Evolutionary conservation across 2,888 invertebrate genomes (phyloP), one percentile per base, ranked within the genome.

Genomic region (Allolobophora icterica): DNA sequence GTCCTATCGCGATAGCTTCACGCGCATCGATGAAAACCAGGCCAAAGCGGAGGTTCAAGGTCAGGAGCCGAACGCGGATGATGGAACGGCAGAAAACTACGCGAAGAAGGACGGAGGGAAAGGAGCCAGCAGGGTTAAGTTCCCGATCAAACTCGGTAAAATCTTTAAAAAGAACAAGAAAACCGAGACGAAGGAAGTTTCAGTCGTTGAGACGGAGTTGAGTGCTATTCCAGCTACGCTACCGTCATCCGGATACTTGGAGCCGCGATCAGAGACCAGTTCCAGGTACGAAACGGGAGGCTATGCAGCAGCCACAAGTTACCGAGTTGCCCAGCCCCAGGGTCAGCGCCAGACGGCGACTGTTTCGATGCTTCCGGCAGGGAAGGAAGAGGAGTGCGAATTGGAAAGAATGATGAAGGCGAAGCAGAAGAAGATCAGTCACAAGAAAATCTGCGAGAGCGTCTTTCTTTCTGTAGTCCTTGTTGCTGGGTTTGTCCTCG

Each of bases 391-490:
- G 34, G 30, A 17, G 87, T 6, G 34, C 87, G 87, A 87, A 34
- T 0, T 35, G 87, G 87, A 87, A n/a, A 34, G 34, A 38, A 21
- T 87, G 35, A 5, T 87, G 87, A 87, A 87, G 87, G 87, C 35
- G 34, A 87, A 38, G 8, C 87, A 87, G 35, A 34, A 19, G 87
- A 87, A 24, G 38, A 87, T 87, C 87, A 87, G 24, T 35, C 34
- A 87, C 35, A 34, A 8, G 35, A 87, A 87, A 17, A 87, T 87
- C 34, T 89, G 89, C 89, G 42, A 45, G 42, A 89, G 89, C n/a
- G 52, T 89, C 89, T 30, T 89, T 19, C 24, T 89, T 8, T n/a
- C 52, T 0, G 42, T 42, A 6, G 52, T 89, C 52, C 89, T 89
- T 19, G 89, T 52, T 2, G 40, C 42, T 33, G 89, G 89, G 19